Percentiles rank a stretch among this genome's conserved stretches.
Conservation (phyloP, 2,888 invertebrate genomes). For the Crematogaster levior region DNA sequence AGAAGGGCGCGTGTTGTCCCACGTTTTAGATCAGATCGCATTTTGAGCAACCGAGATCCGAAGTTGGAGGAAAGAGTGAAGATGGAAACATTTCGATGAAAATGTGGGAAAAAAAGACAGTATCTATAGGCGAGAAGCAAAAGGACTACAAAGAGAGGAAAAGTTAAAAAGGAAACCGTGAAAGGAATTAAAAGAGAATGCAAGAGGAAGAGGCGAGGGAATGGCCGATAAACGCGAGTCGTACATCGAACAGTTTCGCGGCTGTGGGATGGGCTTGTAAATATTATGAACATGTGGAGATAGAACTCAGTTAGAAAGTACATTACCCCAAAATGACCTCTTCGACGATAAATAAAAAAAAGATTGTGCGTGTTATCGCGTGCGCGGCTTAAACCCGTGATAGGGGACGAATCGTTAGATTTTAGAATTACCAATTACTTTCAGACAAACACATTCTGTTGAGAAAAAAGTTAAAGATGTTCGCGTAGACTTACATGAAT, state of each 20-base stretch:
- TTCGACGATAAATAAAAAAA: not conserved
- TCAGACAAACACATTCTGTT: not conserved
- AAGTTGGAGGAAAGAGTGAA: not conserved
- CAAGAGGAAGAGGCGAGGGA: not conserved
- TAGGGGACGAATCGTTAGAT: not conserved
- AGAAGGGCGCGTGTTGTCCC: not conserved
- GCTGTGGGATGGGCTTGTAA: not conserved
- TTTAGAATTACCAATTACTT: too few relatives aligned
- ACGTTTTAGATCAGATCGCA: not conserved
- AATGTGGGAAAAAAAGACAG: too few relatives aligned
- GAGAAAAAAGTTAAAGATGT: too few relatives aligned
- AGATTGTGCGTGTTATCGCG: not conserved
- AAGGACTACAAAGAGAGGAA: too few relatives aligned
- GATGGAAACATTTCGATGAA: too few relatives aligned
- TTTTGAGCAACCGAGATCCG: not conserved
- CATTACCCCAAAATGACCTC: not conserved
- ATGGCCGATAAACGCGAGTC: not conserved
- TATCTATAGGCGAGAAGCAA: not conserved
- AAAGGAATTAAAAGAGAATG: not conserved
- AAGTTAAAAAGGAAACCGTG: not conserved
- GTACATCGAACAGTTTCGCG: not conserved
- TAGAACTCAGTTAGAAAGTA: not conserved
- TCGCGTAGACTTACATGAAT: conserved; percentile 69
- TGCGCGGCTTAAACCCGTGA: not conserved
- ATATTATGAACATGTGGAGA: not conserved